Evolutionary conservation across 2,113 vertebrate genomes (phyloP), one percentile per base, ranked within the genome.

Genomic region (Callospermophilus lateralis): DNA sequence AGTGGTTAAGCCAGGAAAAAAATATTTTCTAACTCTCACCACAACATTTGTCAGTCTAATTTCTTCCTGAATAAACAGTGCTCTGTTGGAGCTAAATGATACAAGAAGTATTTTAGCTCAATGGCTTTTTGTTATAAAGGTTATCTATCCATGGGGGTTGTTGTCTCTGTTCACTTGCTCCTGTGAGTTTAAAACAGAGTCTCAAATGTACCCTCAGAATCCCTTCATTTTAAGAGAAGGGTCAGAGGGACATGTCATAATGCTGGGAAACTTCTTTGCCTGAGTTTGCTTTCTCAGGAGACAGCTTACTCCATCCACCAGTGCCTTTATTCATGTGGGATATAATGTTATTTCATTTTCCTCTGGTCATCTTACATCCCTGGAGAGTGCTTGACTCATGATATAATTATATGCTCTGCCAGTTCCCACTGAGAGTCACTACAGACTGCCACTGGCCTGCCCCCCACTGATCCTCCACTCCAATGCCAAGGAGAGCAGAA

Each of bases 351-450:
- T 96, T 98, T 95, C 97, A 95, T 95, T 97, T 96, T 97, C 96
- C 97, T 94, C 97, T 96, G 95, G 97, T 97, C 96, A 89, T 97
- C 90, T 98, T 96, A 96, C 96, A 79, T 98, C 98, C 97, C 97
- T 96, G 84, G 97, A 97, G 98, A 98, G 97, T 84, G 63, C 84
- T 95, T 98, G 98, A 97, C 97, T 98, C 98, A 98, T 96, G 96
- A 90, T 97, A 96, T 98, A 98, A 97, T 98, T 98, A 97, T 90
- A 98, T 55, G 96, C 96, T 95, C 26, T 9, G 96, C 78, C 89
- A 3, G 95, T 98, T 97, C 97, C 97, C 97, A 97, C 96, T 97
- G 89, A 95, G 77, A 97, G 78, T 84, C 84, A 30, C 89, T 97
- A 79, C 45, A 78, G 89, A 55, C 84, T 63, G 95, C 94, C 84